phyloP scores from a whole-genome alignment of 2,888 invertebrate species.

The Alentia gelatinosa region DNA sequence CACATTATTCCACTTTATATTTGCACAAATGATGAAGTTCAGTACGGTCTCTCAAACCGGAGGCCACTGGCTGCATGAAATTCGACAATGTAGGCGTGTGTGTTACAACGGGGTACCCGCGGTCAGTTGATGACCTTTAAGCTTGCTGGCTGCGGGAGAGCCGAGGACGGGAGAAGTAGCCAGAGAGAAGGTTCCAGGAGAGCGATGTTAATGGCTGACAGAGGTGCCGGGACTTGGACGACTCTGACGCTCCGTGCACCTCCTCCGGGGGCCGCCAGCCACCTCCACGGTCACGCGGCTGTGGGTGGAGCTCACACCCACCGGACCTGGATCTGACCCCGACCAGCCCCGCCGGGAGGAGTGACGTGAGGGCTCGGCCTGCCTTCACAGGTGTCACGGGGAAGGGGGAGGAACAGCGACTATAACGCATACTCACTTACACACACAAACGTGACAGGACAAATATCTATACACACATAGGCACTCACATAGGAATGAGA shows the following conservation, averaged over 20 bases:
- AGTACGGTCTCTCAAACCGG: too few species aligned
- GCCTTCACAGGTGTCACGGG: neutral
- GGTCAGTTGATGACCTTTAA: neutral
- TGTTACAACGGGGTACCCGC: neutral
- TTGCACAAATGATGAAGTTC: too few species aligned
- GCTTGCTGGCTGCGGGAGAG: neutral
- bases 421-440: too few species aligned
- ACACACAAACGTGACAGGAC: too few species aligned
- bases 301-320: neutral
- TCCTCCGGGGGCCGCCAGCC: neutral
- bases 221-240: neutral
- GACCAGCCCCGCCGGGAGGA: neutral
- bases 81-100: neutral
- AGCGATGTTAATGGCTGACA: neutral
- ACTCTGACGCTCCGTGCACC: neutral
- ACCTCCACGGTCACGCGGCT: neutral
- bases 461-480: too few species aligned
- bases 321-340: neutral
- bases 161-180: too few species aligned
- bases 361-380: neutral
- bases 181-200: too few species aligned
- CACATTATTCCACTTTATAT: too few species aligned
- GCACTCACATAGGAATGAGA: too few species aligned
- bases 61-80: too few species aligned
- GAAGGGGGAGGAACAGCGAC: too few species aligned